These are phyloP conservation scores for Sphaerophoria taeniata DNA, from an alignment of 2,888 invertebrate genomes.

Conservation along the genomic window DNA sequence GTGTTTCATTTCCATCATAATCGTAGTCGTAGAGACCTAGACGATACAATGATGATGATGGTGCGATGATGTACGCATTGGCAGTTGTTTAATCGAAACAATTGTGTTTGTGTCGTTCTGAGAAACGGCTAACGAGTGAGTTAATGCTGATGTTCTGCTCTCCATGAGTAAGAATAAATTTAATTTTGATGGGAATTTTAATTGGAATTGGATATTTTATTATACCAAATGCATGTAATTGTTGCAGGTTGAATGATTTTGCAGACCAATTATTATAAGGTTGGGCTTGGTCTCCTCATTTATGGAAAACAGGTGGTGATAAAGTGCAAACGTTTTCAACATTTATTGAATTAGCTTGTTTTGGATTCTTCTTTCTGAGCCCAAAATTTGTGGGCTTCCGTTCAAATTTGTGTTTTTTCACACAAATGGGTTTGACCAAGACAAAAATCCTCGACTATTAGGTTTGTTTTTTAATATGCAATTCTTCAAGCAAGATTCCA, in stretches of 20 bases:
- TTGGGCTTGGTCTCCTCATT: too few relatives aligned
- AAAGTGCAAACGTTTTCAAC: too few relatives aligned
- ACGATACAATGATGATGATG: conserved; percentile 5
- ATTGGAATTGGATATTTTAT: conserved; percentile 60
- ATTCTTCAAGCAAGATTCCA: too few relatives aligned
- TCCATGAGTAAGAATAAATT: conserved; percentile 45
- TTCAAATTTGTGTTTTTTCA: too few relatives aligned
- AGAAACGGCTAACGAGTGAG: conserved; percentile 20
- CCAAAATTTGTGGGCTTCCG: too few relatives aligned
- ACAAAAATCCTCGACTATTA: too few relatives aligned
- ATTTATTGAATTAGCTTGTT: too few relatives aligned
- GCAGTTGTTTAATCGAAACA: conserved; percentile 59
- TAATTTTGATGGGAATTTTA: conserved; percentile 62
- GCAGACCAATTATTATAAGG: conserved; percentile 45
- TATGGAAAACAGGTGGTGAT: conserved; percentile 28
- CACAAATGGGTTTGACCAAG: too few relatives aligned
- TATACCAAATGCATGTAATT: conserved; percentile 10
- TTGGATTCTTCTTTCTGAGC: too few relatives aligned
- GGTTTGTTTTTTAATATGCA: too few relatives aligned
- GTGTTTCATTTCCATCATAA: not conserved
- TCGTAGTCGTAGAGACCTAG: not conserved
- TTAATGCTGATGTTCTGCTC: not conserved
- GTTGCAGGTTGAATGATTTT: conserved; percentile 19
- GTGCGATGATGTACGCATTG: conserved; percentile 44
- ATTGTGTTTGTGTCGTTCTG: conserved; percentile 27